Base-by-base conservation (phyloP, 2,888 invertebrate genomes). In the Eudemis profundana region DNA sequence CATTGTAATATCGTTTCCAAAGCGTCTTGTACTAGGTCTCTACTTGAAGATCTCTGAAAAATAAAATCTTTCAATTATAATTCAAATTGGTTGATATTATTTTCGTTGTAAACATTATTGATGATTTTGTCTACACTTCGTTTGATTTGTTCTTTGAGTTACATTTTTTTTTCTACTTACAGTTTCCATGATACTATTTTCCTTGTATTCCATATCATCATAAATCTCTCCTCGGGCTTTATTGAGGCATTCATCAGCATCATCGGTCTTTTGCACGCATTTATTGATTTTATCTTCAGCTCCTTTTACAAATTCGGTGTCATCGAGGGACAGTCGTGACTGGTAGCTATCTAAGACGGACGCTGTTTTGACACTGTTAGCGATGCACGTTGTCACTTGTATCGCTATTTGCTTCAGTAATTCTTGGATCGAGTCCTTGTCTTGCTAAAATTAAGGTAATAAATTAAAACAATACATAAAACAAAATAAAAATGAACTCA, bases 31-130 rank as follows among this genome's bases (percentile, higher is more conserved):
- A 73, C 66, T 14, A 76, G 33, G 36, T 64, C 71, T 71, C 78
- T 82, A 21, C 76, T 66, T 50, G 73, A 72, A 38, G 72, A 60
- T 63, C 74, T 71, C 84, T 84, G 74, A 64, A 83, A 82, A 54
- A 38, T 21, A 40, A 29, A 33, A 10, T 3, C 10, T 23, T 17
- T 21, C 40, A 50, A 46, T 53, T 40, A 54, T 53, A 54, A 29
- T 44, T 33, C 36, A 54, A 50, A 40, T n/a, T 38, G 4, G 12
- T 46, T 17, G 8, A 3, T 21, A 14, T 23, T 47, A n/a, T 47
- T 47, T 47, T 17, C 42, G n/a, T n/a, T n/a, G n/a, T n/a, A n/a
- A n/a, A n/a, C 23, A 23, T 5, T 23, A 23, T 23, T 23, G 23
- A 4, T 4, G 3, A 23, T 23, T 23, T 23, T 23, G 23, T 23